Base-by-base conservation (phyloP, 2,113 vertebrate species). In the Chionodraco myersi region DNA sequence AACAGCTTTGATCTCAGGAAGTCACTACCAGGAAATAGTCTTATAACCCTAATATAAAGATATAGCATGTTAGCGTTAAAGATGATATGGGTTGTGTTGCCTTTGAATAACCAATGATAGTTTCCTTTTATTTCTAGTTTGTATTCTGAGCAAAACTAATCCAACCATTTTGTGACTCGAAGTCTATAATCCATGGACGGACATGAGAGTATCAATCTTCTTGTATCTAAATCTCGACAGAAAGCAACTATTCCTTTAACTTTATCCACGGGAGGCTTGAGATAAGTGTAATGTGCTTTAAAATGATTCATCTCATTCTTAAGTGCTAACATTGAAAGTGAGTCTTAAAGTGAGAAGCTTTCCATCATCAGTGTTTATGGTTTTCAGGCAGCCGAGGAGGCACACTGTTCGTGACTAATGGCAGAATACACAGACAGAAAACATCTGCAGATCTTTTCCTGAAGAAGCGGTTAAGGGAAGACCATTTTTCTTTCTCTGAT, bases 291-390 rank as follows among this genome's bases (percentile, higher is more conserved):
- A 54, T 15, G 4, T 10, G n/a, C 56, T 45, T 53, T 11, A 54
- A 82, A 66, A 75, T 80, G 36, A 87, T 75, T 12, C 18, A 83
- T 83, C n/a, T 73, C 57, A 80, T 75, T 78, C 69, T 68, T 49
- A 75, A 70, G 30, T 5, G 21, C 23, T 13, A 9, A 11, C 21
- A 67, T 49, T 54, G 53, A 61, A 66, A 76, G 66, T n/a, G 44
- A 56, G 26, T 69, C 72, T 77, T 76, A 2, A 51, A 61, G 26
- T 76, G 54, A 64, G 51, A 85, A 14, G 30, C 47, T 21, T 59
- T 83, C 71, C 74, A 49, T 82, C 72, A 58, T 75, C 58, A 49
- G 34, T 52, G 68, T 72, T 71, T 36, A 66, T 81, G 57, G 51
- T 76, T 79, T 74, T 61, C 41, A 56, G 47, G 5, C 12, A 23